phyloP scores from a whole-genome alignment of 2,113 vertebrate genomes.

The Helogale parvula region DNA sequence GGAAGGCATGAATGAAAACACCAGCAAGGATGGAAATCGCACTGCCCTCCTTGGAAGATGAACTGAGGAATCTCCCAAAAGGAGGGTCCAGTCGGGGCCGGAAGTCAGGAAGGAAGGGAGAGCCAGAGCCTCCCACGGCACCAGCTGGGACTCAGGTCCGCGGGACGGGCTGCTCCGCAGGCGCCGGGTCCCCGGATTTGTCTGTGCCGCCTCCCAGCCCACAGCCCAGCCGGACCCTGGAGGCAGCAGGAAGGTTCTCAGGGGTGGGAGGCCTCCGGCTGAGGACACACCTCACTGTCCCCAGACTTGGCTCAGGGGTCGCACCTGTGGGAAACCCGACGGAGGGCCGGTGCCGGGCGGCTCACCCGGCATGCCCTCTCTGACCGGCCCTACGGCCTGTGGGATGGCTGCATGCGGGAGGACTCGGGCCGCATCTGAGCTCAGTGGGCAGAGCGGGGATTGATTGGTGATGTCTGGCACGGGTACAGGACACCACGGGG shows the following conservation, averaged over 20 bases:
- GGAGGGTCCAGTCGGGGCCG: background rate
- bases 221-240: rapidly evolving
- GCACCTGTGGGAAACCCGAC: rapidly evolving
- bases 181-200: rapidly evolving
- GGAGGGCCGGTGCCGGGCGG: rapidly evolving
- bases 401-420: background rate
- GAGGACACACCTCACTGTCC: background rate
- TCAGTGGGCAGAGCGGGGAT: background rate
- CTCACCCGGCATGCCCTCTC: background rate
- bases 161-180: too few species aligned
- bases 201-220: background rate
- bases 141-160: background rate
- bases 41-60: background rate
- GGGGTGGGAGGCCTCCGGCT: rapidly evolving
- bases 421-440: background rate
- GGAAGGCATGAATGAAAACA: background rate
- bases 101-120: background rate
- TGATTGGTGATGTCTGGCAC: background rate
- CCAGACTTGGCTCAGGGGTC: background rate
- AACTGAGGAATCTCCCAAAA: background rate
- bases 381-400: background rate
- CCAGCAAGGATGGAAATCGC: background rate
- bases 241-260: background rate
- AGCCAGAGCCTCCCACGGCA: background rate
- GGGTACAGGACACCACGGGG: background rate